Conservation (phyloP, 2,113 vertebrate genomes). For the Brachionichthys hirsutus region DNA sequence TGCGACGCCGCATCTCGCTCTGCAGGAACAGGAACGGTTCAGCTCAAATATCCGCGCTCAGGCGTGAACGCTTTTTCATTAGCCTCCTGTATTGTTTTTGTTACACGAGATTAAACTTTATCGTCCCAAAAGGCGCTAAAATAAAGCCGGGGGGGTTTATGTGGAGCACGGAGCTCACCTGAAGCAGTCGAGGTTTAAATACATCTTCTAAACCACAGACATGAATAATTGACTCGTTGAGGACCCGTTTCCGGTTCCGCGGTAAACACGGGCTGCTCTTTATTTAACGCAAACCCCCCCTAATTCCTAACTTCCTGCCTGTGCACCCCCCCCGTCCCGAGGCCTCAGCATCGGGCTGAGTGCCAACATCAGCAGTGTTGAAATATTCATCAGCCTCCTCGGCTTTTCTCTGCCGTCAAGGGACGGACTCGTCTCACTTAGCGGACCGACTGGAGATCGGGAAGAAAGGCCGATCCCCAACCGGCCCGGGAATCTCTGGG, state of each 20-base stretch:
- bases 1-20: conserved; percentile 43
- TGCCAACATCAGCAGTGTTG: conserved; percentile 61
- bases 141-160: conserved; percentile 14
- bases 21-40: conserved; percentile 40
- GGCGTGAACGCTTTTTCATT: conserved; percentile 26
- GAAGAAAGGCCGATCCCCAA: conserved; percentile 9
- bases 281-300: conserved; percentile 55
- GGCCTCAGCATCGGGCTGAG: conserved; percentile 38
- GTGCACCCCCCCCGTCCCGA: conserved; percentile 9
- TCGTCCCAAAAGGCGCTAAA: conserved; percentile 5
- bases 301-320: conserved; percentile 59
- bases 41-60: conserved; percentile 48
- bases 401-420: conserved; percentile 52
- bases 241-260: conserved; percentile 66
- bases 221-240: conserved; percentile 65
- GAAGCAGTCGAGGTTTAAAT: conserved; percentile 38
- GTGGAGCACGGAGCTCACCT: conserved; percentile 21
- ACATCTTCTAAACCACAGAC: conserved; percentile 50
- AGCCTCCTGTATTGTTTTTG: conserved; percentile 43
- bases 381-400: conserved; percentile 73
- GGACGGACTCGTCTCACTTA: conserved; percentile 47
- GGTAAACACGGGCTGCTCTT: conserved; percentile 60
- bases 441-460: conserved; percentile 35
- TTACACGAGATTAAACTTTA: conserved; percentile 41
- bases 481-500: conserved; percentile 17